Evolutionary conservation across 30 jellyfish, hydroid and myxozoan species (phyloP), one percentile per base, ranked within the genome.

Genomic region (Chrysaora quinquecirrha): DNA sequence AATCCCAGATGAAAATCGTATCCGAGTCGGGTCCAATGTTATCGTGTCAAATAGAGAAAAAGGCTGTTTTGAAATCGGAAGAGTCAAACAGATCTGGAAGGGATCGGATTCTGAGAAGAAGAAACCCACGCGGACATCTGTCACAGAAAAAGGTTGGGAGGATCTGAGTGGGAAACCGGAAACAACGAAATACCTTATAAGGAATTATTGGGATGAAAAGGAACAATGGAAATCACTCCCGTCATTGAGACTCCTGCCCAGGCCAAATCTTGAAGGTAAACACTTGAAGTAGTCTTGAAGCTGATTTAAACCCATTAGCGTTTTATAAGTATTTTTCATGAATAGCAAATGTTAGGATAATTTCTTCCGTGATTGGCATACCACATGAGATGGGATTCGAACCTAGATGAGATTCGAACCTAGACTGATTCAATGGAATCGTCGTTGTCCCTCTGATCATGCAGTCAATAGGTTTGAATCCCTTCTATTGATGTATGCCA

Each of bases 1-100:
- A 63, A 63, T 65, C 14, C 96, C 98, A 58, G 83, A 82, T 30
- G 90, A 82, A 56, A 61, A 54, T 27, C 96, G 87, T 18, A 76
- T 94, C 25, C 78, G 87, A 2, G 88, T 94, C 19, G 99, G 99
- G 3, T 76, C 72, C 14, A 94, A 83, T 72, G 99, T 94, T 20
- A 38, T 87, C 14, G 91, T 75, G 18, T 70, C 87, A 33, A 71
- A 78, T 20, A 30, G 48, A 30, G 87, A 76, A 21, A 73, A 68
- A 25, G 68, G 25, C 27, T 49, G 62, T 35, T 70, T 69, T 61
- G 90, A 69, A 22, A 9, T 64, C 3, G 96, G 82, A 0, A 54
- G 88, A 58, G 87, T 87, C 56, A 77, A 76, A 32, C 88, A 87
- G 34, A 50, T 66, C 1, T 87, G 96, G 96, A 52, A 16, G 30